phyloP scores from a whole-genome alignment of 2,888 invertebrate species.

The Flexamia atlantica region DNA sequence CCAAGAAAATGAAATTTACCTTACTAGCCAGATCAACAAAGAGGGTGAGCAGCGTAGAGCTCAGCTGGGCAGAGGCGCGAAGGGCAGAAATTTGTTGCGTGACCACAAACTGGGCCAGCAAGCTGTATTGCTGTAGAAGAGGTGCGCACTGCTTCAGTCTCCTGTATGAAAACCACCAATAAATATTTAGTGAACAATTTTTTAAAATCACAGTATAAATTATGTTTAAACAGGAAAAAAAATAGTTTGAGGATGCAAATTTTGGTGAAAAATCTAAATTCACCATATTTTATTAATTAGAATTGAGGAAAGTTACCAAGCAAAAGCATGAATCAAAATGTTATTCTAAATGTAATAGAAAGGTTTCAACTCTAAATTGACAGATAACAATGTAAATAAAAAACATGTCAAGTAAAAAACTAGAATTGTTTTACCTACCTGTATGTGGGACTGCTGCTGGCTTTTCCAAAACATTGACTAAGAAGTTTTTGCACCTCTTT shows the following conservation, averaged over 20 bases:
- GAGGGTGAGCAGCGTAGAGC: constrained; percentile 88
- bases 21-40: constrained; percentile 90
- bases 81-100: constrained; percentile 88
- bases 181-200: too few species aligned
- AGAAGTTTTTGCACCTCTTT: constrained; percentile 21
- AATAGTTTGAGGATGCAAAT: too few species aligned
- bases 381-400: too few species aligned
- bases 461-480: background rate
- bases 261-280: too few species aligned
- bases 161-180: constrained; percentile 70
- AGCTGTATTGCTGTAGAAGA: constrained; percentile 86
- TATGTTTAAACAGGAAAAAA: too few species aligned
- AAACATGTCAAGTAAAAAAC: too few species aligned
- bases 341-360: too few species aligned
- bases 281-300: too few species aligned
- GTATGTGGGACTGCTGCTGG: background rate
- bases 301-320: too few species aligned
- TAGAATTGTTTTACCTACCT: background rate
- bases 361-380: too few species aligned
- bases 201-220: too few species aligned
- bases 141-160: constrained; percentile 79
- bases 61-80: constrained; percentile 88
- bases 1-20: constrained; percentile 75
- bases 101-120: constrained; percentile 88
- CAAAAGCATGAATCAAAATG: too few species aligned